phyloP scores from a whole-genome alignment of 2,888 invertebrate species.

The Caenorhabditis doughertyi region DNA sequence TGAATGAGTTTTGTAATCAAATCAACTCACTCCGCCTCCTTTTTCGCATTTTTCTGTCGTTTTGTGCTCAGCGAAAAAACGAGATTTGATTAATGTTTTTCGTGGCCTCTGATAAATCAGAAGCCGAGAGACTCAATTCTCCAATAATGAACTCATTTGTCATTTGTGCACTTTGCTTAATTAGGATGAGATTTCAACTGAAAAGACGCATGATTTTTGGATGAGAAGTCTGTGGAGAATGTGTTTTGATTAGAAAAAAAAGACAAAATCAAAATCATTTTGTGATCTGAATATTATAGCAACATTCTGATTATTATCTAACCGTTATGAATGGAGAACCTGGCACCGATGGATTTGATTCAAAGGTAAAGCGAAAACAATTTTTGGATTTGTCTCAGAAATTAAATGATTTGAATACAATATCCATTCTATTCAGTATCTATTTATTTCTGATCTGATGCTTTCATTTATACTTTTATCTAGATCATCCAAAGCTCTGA shows the following conservation, averaged over 20 bases:
- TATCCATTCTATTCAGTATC: too few relatives aligned
- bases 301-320: neutral
- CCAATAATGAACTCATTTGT: slow-evolving; percentile 6
- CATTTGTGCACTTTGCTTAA: slow-evolving; percentile 26
- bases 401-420: too few relatives aligned
- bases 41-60: neutral
- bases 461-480: neutral
- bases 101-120: neutral
- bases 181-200: slow-evolving; percentile 17
- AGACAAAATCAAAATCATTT: neutral
- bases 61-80: slow-evolving; percentile 1
- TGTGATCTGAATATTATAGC: neutral
- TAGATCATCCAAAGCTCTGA: neutral
- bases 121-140: neutral
- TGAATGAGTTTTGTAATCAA: slow-evolving; percentile 32
- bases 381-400: too few relatives aligned
- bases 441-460: too few relatives aligned
- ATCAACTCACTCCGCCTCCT: slow-evolving; percentile 4
- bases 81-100: slow-evolving; percentile 12
- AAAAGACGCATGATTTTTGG: slow-evolving; percentile 4
- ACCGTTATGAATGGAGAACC: neutral
- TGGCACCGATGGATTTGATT: neutral
- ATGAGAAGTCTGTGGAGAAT: neutral
- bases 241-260: slow-evolving; percentile 14
- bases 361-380: neutral